Base-by-base conservation (phyloP, 2,113 vertebrate genomes). In the Rhynchomys soricoides region DNA sequence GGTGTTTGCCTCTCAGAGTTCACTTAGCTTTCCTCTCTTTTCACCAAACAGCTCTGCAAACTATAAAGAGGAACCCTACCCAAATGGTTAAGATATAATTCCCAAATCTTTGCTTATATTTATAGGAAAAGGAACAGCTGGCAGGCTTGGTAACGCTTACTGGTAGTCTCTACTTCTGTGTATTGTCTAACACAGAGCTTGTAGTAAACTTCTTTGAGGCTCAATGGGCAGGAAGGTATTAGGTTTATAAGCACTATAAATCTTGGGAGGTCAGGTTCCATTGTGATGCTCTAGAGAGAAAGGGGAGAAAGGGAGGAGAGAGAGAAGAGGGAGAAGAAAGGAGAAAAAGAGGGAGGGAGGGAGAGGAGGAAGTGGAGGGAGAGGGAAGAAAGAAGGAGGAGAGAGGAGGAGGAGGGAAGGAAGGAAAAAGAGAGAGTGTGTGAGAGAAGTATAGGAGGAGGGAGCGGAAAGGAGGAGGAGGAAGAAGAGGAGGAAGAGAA, bases 331-430 rank as follows among this genome's bases (percentile, higher is more conserved):
- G 13, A 64, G n/a, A 10, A 9, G 7, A 2, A 26, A 11, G 1
- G 2, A 5, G 1, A 59, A 11, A 3, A 1, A 1, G 12, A 12
- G 12, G 3, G 2, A 0, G n/a, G 29, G 5, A 2, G 10, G 3
- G 24, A 17, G 3, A 52, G 31, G 5, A 13, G 12, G 17, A 19
- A 5, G 19, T 17, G 15, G 10, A 4, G 3, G 12, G 3, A 21
- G 5, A 13, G 10, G 40, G 8, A 45, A 37, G 19, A 7, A 50
- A 9, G 40, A 26, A 21, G 79, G 16, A 17, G 12, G 11, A 43
- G 4, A 29, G 9, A 22, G 22, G 45, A 2, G 24, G 4, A 50
- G 22, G 1, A 29, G 7, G 7, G 16, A 12, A 12, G 45, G 7
- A 0, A 12, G 19, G 24, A 75, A 24, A 11, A 26, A 2, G 11